phyloP scores from a whole-genome alignment of 2,888 invertebrate genomes.

The Idaea biselata region DNA sequence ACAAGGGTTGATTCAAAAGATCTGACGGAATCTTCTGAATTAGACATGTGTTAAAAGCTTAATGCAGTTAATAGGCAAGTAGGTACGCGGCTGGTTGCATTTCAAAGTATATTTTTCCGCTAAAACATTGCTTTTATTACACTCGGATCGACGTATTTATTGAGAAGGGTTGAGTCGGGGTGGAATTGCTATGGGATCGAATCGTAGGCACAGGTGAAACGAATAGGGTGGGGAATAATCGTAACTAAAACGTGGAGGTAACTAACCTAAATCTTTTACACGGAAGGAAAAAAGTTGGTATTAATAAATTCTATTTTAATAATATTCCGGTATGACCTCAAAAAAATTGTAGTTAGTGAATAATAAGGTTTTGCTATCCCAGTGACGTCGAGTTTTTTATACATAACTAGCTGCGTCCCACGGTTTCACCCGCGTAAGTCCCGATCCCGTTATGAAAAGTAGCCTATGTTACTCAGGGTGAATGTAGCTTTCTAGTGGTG shows the following conservation, averaged over 20 bases:
- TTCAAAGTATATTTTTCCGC: constrained; percentile 40
- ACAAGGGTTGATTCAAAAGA: constrained; percentile 29
- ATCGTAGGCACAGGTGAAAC: background rate
- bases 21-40: constrained; percentile 56
- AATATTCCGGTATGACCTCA: no score
- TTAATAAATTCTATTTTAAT: background rate
- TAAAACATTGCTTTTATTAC: constrained; percentile 32
- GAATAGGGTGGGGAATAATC: background rate
- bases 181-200: background rate
- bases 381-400: no score
- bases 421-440: no score
- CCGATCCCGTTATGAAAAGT: no score
- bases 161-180: background rate
- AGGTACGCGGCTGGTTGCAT: constrained; percentile 43
- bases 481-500: no score
- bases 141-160: constrained; percentile 10
- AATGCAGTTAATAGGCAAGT: constrained; percentile 69
- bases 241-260: background rate
- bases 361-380: no score
- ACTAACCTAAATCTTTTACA: background rate
- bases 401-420: no score
- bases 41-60: constrained; percentile 77
- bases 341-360: no score
- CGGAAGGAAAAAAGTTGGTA: background rate
- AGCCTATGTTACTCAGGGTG: no score